Evolutionary conservation across 2,113 vertebrate genomes (phyloP).

Genomic region (Noturus placidus): DNA sequence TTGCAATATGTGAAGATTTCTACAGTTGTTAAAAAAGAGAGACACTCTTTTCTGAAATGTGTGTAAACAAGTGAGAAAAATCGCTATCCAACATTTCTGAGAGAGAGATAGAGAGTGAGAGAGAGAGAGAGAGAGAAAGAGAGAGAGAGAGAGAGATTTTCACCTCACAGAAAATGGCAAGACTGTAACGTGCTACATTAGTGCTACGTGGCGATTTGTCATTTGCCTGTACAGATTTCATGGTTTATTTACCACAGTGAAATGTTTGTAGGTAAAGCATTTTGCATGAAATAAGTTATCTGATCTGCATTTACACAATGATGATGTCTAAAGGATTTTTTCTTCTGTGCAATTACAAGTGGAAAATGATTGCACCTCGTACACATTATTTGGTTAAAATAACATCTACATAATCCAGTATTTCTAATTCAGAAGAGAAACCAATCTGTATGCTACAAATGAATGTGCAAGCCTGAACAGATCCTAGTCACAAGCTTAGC

Average conservation of each 20-base stretch:
- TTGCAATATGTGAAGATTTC: background rate
- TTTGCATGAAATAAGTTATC: constrained; percentile 31
- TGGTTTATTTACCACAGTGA: constrained; percentile 18
- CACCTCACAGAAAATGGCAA: background rate
- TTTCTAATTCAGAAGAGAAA: constrained; percentile 28
- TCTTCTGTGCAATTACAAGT: constrained; percentile 3
- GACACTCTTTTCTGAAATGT: background rate
- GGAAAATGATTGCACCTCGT: constrained; percentile 23
- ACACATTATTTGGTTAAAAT: constrained; percentile 22
- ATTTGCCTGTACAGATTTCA: constrained; percentile 29
- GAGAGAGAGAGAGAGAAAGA: background rate
- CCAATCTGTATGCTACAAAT: constrained; percentile 15
- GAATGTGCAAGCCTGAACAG: background rate
- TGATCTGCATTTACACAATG: constrained; percentile 28
- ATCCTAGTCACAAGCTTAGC: constrained; percentile 6
- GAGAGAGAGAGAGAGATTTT: background rate
- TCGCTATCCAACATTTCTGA: background rate
- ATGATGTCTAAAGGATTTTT: constrained; percentile 29
- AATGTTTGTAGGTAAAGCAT: constrained; percentile 11
- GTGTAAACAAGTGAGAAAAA: constrained; percentile 1
- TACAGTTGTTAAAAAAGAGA: background rate
- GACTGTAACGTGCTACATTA: background rate
- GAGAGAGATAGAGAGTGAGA: background rate
- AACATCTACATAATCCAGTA: constrained; percentile 38
- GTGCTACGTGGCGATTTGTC: constrained; percentile 3